Base-by-base conservation (phyloP, 2,888 invertebrate genomes). In the Muscina levida region DNA sequence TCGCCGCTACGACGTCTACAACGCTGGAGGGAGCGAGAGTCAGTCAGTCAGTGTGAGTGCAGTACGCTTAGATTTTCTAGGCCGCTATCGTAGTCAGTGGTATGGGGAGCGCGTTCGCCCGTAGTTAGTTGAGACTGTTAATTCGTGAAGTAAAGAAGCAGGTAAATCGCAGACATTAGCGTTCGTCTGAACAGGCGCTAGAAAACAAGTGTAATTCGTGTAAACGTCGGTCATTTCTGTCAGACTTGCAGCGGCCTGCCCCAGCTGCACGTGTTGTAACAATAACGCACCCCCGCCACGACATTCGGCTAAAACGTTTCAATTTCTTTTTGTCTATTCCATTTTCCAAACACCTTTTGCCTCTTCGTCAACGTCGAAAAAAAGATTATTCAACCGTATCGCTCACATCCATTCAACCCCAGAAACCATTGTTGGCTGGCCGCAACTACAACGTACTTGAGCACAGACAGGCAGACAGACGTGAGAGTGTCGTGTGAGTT, bases 71-170 rank as follows among this genome's bases (percentile, higher is more conserved):
- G 51, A 4, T 24, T 48, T 17, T 17, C 6, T 48, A 5, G 6
- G 8, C 3, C 11, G 24, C 19, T 48, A n/a, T 53, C 53, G 31
- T 8, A 53, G 22, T 53, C n/a, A 10, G 48, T 53, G 53, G 53
- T 10, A 53, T 24, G 53, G 24, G 24, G 24, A 24, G 13, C 13
- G 13, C 3, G 31, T 31, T 31, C 31, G 31, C 31, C 31, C 48
- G 22, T 19, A 48, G 24, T 11, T 53, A 53, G 53, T 53, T 22
- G 8, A 53, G 1, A 53, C 24, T 53, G 53, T 53, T 19, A 48
- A 48, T 19, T 48, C 13, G 53, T 53, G 53, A 53, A 22, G 53
- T 53, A 13, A 53, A 53, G 53, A 3, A 22, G 24, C 22, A 53
- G 53, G 22, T 22, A 53, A 53, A 24, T 3, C 53, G 10, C 51